phyloP scores from a whole-genome alignment of 2,797 vertebrate species.

The Caiman crocodilus region DNA sequence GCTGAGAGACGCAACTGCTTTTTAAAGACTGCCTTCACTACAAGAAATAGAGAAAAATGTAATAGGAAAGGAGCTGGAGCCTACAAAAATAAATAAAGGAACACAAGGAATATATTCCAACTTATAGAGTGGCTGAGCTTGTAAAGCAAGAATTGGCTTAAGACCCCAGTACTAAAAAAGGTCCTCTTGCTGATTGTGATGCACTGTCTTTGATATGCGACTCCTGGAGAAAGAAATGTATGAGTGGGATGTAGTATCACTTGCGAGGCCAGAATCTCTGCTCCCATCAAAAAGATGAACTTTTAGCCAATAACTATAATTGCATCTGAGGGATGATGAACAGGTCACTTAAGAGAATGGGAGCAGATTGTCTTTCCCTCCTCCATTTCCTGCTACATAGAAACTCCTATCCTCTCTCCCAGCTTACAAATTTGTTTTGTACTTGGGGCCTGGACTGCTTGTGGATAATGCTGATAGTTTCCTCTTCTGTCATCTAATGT shows the following conservation, averaged over 20 bases:
- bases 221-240: too few relatives aligned
- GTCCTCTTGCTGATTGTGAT: too few relatives aligned
- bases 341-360: not conserved
- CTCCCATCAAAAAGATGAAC: not conserved
- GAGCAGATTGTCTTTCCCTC: not conserved
- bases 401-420: not conserved
- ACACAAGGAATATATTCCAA: not conserved
- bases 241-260: not conserved
- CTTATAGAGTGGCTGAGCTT: too few relatives aligned
- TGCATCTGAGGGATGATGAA: not conserved
- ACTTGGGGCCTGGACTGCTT: not conserved
- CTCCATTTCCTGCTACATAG: not conserved
- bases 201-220: too few relatives aligned
- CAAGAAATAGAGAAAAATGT: not conserved
- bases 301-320: not conserved
- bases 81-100: not conserved
- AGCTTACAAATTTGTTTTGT: not conserved
- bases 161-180: too few relatives aligned
- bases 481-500: not conserved
- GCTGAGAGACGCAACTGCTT: not conserved
- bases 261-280: not conserved
- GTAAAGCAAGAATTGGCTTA: too few relatives aligned
- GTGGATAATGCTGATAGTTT: not conserved
- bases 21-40: not conserved
- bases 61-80: not conserved